Percentiles rank a stretch among this genome's conserved stretches.
Evolutionary conservation across 2,113 vertebrate genomes (phyloP).

Genomic region (Cavia aperea): DNA sequence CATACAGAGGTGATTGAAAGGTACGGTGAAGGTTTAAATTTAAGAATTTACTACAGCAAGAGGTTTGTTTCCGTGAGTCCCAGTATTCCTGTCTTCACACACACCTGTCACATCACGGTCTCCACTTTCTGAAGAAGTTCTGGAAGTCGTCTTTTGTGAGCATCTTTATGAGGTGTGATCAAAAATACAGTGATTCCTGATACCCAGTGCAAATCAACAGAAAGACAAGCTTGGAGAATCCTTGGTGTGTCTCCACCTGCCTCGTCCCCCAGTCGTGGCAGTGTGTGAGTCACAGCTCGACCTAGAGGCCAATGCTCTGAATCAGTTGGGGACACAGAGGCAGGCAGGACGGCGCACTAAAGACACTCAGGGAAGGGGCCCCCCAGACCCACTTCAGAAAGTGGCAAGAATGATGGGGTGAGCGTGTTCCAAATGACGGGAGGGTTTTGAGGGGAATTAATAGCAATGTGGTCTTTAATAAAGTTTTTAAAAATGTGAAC

Average conservation of each 20-base stretch:
- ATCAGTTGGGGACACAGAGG: background rate
- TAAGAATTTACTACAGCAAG: background rate
- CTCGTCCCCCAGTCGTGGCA: background rate
- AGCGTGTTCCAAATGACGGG: background rate
- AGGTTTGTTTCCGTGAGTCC: background rate
- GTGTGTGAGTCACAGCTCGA: background rate
- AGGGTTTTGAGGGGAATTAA: background rate
- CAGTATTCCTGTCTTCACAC: background rate
- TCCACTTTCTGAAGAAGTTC: background rate
- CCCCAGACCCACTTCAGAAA: background rate
- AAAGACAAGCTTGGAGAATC: background rate
- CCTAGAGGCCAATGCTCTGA: background rate
- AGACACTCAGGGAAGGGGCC: background rate
- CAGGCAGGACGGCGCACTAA: background rate
- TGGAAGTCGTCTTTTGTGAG: background rate
- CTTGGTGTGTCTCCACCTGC: background rate
- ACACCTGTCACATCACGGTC: background rate
- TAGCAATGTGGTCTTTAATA: background rate
- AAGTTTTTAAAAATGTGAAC: background rate
- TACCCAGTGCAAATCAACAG: background rate
- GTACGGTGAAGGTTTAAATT: background rate
- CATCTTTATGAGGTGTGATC: background rate
- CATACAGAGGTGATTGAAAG: background rate
- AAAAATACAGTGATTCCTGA: background rate
- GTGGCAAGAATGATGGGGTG: background rate